Base-by-base conservation (phyloP, 2,113 vertebrate genomes). In the Felis catus region DNA sequence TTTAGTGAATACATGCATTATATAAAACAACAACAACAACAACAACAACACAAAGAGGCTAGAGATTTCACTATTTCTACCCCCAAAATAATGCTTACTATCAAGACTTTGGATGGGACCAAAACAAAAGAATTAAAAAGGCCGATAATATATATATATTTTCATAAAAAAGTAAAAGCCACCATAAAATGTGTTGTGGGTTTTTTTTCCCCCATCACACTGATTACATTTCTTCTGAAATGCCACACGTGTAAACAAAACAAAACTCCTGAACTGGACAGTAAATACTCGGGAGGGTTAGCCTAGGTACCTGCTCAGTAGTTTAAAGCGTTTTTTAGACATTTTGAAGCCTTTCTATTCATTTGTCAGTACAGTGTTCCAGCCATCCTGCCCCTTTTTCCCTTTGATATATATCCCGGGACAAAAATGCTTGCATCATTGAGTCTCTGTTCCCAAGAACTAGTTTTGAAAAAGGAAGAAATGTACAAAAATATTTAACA, bases 1-100 rank as follows among this genome's bases (percentile, higher is more conserved):
- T 98, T 98, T 97, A 98, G 98, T 98, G 98, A 96, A 98, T 98
- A 98, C 99, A 99, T 99, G 99, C 99, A 98, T 95, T 98, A 99
- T 96, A 98, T 98, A 98, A 98, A 98, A 98, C 97, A 98, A 98
- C 98, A 97, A 98, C 98, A 51, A 79, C 85, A 39, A 39, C 98
- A 98, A 98, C 92, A 91, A 89, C 95, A 89, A 95, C 93, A 95
- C 92, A 31, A 25, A 91, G 71, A 92, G 73, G 73, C 97, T 97
- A 98, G 98, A 97, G 98, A 96, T 97, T 98, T 65, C 48, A 74
- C 98, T 98, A 98, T 97, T 98, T 98, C 98, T 98, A 98, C 95
- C 97, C 98, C 97, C 97, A 95, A 97, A 98, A 93, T 81, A 93
- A 98, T 95, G 97, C 94, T 98, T 97, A 94, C 95, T 95, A 97